phyloP scores from a whole-genome alignment of 2,888 invertebrate genomes.

The Glyphotaelius pellucidus region DNA sequence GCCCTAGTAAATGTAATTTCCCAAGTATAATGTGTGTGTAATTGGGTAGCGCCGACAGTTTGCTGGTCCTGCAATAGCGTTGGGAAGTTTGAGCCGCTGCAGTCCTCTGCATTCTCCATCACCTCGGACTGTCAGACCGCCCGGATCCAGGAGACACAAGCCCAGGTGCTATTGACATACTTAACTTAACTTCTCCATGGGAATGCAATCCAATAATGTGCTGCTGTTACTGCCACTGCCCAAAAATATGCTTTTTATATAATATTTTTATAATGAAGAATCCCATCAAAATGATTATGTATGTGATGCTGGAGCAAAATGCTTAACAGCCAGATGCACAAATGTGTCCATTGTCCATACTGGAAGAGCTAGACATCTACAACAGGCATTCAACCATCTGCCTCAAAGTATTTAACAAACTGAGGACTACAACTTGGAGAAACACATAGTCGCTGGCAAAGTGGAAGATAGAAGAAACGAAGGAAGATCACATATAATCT shows the following conservation, averaged over 20 bases:
- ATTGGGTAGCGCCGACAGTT: constrained; percentile 78
- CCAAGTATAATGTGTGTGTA: constrained; percentile 76
- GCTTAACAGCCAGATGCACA: too few species aligned
- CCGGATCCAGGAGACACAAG: constrained; percentile 89
- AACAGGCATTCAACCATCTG: too few species aligned
- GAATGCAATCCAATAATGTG: not conserved
- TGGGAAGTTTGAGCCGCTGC: constrained; percentile 80
- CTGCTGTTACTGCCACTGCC: not conserved
- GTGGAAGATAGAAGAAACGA: too few species aligned
- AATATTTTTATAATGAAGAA: not conserved
- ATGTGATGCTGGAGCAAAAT: too few species aligned
- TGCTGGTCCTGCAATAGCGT: constrained; percentile 79
- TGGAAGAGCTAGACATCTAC: too few species aligned
- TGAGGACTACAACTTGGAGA: too few species aligned
- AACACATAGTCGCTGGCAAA: too few species aligned
- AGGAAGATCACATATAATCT: not conserved
- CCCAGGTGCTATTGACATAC: constrained; percentile 75
- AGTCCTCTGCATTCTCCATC: constrained; percentile 83
- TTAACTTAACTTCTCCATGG: not conserved
- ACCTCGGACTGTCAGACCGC: constrained; percentile 89
- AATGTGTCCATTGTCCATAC: too few species aligned
- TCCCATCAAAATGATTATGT: not conserved
- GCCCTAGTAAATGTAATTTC: constrained; percentile 67
- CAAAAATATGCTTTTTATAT: not conserved
- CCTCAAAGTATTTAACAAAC: too few species aligned